Percentiles rank a stretch among this genome's conserved stretches.
Conservation (phyloP, 1,140 invertebrate genomes). For the Drosophila leontia region DNA sequence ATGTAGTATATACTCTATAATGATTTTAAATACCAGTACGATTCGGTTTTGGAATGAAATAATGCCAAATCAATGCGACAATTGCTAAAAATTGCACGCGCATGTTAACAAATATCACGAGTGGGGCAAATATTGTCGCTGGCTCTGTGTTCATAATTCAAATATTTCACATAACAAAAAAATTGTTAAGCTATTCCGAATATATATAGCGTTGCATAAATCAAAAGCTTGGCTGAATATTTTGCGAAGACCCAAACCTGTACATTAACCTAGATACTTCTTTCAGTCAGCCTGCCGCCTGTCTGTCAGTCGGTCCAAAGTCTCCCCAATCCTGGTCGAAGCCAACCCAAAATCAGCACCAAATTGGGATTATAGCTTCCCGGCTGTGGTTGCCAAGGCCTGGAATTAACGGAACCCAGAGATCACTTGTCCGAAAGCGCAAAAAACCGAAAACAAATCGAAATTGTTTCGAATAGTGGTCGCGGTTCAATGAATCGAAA, state of each 20-base stretch:
- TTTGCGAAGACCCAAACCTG: conserved; percentile 32
- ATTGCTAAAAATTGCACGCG: conserved; percentile 40
- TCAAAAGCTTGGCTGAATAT: conserved; percentile 11
- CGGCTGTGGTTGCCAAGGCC: conserved; percentile 21
- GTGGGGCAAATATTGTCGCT: conserved; percentile 9
- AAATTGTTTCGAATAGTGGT: conserved; percentile 45
- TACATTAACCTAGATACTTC: conserved; percentile 40
- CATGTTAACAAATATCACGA: conserved; percentile 39
- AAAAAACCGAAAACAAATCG: conserved; percentile 31
- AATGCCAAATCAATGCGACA: conserved; percentile 41
- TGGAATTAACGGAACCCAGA: conserved; percentile 20
- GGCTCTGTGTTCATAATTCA: conserved; percentile 2
- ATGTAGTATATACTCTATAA: conserved; percentile 16
- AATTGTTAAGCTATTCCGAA: not conserved
- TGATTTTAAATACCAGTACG: conserved; percentile 13
- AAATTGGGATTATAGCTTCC: conserved; percentile 10
- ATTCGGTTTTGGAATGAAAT: conserved; percentile 19
- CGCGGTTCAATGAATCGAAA: conserved; percentile 54
- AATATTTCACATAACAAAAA: conserved; percentile 6
- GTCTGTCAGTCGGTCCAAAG: conserved; percentile 17
- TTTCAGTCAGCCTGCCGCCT: conserved; percentile 1
- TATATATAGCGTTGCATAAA: conserved; percentile 24
- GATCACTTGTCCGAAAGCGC: conserved; percentile 25
- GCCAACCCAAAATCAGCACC: conserved; percentile 11
- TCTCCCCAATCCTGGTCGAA: conserved; percentile 6